A percentile compares a stretch with the other conserved stretches of the same genome.
Evolutionary conservation across 2,888 invertebrate genomes (phyloP).

Genomic region (Thysanoteuthis rhombus): DNA sequence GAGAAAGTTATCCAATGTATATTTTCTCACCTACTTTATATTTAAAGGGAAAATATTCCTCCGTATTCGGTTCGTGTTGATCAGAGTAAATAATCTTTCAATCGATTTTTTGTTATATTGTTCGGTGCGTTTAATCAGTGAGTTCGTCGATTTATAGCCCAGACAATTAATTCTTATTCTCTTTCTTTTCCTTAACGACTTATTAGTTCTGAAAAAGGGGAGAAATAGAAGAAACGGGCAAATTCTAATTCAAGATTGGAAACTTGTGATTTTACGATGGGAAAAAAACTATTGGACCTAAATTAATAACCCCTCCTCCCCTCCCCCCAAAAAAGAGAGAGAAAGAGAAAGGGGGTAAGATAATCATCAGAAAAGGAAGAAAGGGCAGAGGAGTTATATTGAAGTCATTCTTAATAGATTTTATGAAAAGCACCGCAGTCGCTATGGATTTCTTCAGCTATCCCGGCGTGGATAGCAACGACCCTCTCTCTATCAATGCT

Average conservation of each 20-base stretch:
- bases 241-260: neutral
- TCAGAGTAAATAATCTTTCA: no score
- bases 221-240: neutral
- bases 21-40: neutral
- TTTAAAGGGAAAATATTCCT: neutral
- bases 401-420: neutral
- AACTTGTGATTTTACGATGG: neutral
- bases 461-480: neutral
- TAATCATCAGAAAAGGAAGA: neutral
- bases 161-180: no score
- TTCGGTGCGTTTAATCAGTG: no score
- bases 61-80: neutral
- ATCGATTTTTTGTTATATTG: neutral
- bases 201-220: no score
- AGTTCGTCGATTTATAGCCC: no score
- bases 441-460: slow-evolving; percentile 13
- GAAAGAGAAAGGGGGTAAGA: no score
- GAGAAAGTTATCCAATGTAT: neutral
- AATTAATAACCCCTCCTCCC: no score
- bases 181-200: no score
- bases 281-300: neutral
- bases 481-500: slow-evolving; percentile 20
- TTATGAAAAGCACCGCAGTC: neutral
- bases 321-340: no score
- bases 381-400: no score